Percentiles rank a stretch among this genome's conserved stretches.
These are phyloP conservation scores for Struthidea cinerea DNA, from an alignment of 2,113 vertebrate genomes.

Conservation along the genomic window DNA sequence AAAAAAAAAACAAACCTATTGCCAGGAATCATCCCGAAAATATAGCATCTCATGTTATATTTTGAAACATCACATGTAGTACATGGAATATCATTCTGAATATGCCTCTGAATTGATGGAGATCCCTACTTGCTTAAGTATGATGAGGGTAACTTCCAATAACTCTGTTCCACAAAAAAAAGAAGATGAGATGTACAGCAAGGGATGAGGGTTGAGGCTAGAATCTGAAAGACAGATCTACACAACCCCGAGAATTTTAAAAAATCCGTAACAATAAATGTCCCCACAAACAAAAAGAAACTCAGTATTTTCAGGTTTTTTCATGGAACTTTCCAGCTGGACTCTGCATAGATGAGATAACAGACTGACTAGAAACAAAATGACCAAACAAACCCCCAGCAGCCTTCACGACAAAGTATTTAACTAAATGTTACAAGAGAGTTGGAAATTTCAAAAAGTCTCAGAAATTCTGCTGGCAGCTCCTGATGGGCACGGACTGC, in stretches of 20 bases:
- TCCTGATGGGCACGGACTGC: not conserved
- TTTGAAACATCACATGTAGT: not conserved
- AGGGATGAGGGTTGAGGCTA: not conserved
- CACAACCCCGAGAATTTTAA: not conserved
- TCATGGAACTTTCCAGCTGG: not conserved
- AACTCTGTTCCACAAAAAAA: not conserved
- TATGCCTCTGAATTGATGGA: not conserved
- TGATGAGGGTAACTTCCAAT: not conserved
- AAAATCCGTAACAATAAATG: not conserved
- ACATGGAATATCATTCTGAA: not conserved
- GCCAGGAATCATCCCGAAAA: not conserved
- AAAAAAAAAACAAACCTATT: no score
- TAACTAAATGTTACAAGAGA: not conserved
- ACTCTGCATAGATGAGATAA: not conserved
- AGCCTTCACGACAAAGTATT: not conserved
- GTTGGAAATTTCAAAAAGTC: not conserved
- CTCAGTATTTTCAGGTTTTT: not conserved
- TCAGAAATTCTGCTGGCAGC: constrained; percentile 5
- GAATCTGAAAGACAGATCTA: not conserved
- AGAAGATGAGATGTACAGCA: not conserved
- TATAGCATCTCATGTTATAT: not conserved
- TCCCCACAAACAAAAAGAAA: not conserved
- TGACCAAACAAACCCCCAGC: not conserved
- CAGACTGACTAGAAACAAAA: not conserved
- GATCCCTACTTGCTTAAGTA: not conserved